Evolutionary conservation across 2,797 vertebrate species (phyloP).

Genomic region (Lithobates pipiens): DNA sequence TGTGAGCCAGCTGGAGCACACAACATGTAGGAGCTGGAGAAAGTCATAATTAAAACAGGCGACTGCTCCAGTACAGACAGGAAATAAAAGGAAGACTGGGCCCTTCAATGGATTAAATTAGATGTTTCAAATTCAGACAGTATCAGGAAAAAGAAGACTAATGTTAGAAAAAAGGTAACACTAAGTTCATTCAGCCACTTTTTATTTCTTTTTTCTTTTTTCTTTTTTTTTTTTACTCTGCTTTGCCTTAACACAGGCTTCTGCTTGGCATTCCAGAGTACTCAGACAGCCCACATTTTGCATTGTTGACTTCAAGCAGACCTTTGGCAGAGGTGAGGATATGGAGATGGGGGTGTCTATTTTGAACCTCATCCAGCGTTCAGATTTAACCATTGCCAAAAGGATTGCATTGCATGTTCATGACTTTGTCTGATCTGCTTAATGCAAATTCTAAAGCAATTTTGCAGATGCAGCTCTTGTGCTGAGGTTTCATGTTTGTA

Average conservation of each 20-base stretch:
- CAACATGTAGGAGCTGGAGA: slow-evolving; percentile 84
- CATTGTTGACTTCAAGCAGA: slow-evolving; percentile 57
- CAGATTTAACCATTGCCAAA: slow-evolving; percentile 18
- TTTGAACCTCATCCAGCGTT: slow-evolving; percentile 43
- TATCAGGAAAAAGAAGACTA: slow-evolving; percentile 91
- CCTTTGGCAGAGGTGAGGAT: slow-evolving; percentile 61
- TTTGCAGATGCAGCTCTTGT: slow-evolving; percentile 11
- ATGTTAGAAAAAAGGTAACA: slow-evolving; percentile 88
- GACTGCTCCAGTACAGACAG: slow-evolving; percentile 93
- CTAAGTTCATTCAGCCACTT: slow-evolving; percentile 92
- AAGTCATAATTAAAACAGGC: slow-evolving; percentile 98
- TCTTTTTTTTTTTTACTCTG: slow-evolving; percentile 50
- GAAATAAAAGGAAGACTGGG: slow-evolving; percentile 96
- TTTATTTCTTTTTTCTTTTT: not conserved
- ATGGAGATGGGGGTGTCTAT: slow-evolving; percentile 53
- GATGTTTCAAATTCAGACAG: slow-evolving; percentile 91
- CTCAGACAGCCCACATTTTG: slow-evolving; percentile 51
- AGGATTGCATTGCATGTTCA: slow-evolving; percentile 16
- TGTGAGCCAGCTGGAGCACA: slow-evolving; percentile 80
- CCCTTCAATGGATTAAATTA: slow-evolving; percentile 95
- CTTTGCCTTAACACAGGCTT: slow-evolving; percentile 77
- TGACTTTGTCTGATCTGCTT: not conserved
- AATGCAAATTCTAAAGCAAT: slow-evolving; percentile 25
- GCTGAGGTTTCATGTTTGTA: not conserved
- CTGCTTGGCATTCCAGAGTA: slow-evolving; percentile 73